Evolutionary conservation across 2,888 invertebrate genomes (phyloP).

Genomic region (Synergus gifuensis): DNA sequence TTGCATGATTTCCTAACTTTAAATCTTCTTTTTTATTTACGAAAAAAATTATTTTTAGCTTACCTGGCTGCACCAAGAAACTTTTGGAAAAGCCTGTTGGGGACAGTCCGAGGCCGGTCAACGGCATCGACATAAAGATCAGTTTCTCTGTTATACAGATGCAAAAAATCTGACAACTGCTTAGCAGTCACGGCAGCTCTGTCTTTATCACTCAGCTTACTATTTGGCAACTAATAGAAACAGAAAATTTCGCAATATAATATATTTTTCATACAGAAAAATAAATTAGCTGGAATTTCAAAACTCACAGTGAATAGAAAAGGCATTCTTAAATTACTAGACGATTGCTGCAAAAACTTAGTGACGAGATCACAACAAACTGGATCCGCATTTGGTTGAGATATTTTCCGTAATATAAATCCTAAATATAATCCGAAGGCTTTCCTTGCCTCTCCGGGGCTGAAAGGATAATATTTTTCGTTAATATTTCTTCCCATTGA

Average conservation of each 20-base stretch:
- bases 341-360: conserved; percentile 87
- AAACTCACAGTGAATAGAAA: conserved; percentile 80
- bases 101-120: conserved; percentile 82
- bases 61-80: conserved; percentile 82
- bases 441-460: conserved; percentile 84
- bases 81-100: conserved; percentile 80
- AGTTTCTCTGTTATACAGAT: conserved; percentile 90
- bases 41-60: conserved; percentile 55
- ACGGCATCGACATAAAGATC: conserved; percentile 87
- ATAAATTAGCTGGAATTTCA: not conserved
- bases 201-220: conserved; percentile 88
- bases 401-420: conserved; percentile 85
- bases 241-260: conserved; percentile 31
- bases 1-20: too few relatives aligned
- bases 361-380: conserved; percentile 83
- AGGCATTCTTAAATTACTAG: conserved; percentile 85
- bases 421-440: conserved; percentile 89
- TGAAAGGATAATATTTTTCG: conserved; percentile 57
- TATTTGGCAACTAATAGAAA: conserved; percentile 82
- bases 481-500: conserved; percentile 1
- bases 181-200: conserved; percentile 91
- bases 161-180: conserved; percentile 90
- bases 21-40: not conserved
- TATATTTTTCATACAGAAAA: not conserved
- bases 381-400: conserved; percentile 78